Percentiles rank a stretch among this genome's conserved stretches.
phyloP scores from a whole-genome alignment of 2,797 vertebrate species.

The Lutjanus campechanus region DNA sequence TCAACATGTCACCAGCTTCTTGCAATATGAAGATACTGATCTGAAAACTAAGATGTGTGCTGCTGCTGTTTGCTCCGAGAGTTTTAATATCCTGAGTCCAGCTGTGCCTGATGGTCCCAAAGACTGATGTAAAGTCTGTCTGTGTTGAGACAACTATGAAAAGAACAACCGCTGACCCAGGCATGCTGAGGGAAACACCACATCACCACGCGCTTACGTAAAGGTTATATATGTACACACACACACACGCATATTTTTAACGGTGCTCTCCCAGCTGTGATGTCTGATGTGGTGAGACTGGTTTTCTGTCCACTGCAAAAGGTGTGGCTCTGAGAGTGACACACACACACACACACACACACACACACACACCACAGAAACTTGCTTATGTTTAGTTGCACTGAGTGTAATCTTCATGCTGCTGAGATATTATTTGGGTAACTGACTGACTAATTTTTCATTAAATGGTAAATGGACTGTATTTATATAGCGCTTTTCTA shows the following conservation, averaged over 20 bases:
- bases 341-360: neutral
- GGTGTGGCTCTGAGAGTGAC: conserved; percentile 13
- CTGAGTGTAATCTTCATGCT: neutral
- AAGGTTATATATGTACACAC: neutral
- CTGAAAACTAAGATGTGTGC: neutral
- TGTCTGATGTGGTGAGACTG: conserved; percentile 34
- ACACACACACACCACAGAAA: neutral
- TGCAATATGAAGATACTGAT: neutral
- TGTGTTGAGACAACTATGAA: neutral
- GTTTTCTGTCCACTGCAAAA: neutral
- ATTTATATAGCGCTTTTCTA: too few relatives aligned
- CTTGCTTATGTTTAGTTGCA: neutral
- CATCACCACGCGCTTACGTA: conserved; percentile 4
- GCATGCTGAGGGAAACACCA: conserved; percentile 9
- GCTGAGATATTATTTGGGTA: neutral
- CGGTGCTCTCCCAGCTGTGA: conserved; percentile 21
- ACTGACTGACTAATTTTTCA: neutral
- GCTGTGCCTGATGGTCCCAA: conserved; percentile 6
- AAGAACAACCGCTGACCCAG: conserved; percentile 1
- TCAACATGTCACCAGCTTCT: neutral
- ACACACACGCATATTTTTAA: conserved; percentile 29
- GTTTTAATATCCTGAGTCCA: neutral
- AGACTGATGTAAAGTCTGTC: conserved; percentile 17
- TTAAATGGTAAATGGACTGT: too few relatives aligned
- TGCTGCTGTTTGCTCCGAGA: neutral